These are phyloP conservation scores for Abrostola tripartita DNA, from an alignment of 2,888 invertebrate genomes.

Conservation along the genomic window DNA sequence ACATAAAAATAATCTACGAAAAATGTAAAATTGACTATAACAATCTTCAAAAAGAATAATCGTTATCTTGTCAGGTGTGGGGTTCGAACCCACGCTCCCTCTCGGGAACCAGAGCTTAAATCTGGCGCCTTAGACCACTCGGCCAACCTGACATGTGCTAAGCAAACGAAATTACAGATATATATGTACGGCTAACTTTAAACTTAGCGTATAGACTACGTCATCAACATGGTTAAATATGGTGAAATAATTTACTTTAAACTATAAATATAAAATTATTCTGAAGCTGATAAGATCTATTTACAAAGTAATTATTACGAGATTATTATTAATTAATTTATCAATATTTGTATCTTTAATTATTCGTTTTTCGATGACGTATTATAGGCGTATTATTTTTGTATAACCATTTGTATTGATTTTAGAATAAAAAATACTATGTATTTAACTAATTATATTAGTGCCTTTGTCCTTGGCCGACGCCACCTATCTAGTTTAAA, in stretches of 20 bases:
- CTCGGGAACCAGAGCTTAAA: slow-evolving; percentile 94
- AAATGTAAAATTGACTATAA: slow-evolving; percentile 9
- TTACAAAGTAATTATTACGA: too few species aligned
- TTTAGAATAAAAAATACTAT: too few species aligned
- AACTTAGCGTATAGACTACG: background rate
- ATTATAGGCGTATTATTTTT: too few species aligned
- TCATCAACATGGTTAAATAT: background rate
- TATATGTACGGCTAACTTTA: background rate
- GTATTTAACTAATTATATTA: too few species aligned
- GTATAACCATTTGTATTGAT: too few species aligned
- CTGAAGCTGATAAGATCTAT: too few species aligned
- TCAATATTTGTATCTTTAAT: too few species aligned
- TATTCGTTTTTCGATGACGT: too few species aligned
- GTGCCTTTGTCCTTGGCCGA: too few species aligned
- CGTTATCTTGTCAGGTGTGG: slow-evolving; percentile 90
- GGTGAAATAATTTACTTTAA: background rate
- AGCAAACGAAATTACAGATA: background rate
- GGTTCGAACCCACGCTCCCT: slow-evolving; percentile 95
- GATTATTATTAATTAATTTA: too few species aligned
- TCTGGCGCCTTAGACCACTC: slow-evolving; percentile 95
- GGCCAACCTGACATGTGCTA: slow-evolving; percentile 92
- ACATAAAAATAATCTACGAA: background rate
- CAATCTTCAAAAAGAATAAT: background rate
- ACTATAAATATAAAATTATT: background rate
- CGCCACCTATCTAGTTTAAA: too few species aligned